These are phyloP conservation scores for Bombyx mandarina DNA, from an alignment of 1,140 invertebrate genomes.

Conservation along the genomic window DNA sequence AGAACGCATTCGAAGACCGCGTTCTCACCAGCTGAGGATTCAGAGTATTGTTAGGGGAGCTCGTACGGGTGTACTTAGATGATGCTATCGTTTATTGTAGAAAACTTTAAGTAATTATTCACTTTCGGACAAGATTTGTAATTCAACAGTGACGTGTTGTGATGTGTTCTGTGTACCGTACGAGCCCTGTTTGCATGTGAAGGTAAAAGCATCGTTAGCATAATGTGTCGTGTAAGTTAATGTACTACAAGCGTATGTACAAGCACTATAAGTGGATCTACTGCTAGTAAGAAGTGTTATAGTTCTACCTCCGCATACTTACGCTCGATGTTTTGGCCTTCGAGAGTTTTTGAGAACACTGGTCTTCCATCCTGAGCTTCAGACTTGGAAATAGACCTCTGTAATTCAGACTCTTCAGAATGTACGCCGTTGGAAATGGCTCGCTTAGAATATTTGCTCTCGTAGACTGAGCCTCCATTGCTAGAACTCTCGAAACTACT, in stretches of 20 bases:
- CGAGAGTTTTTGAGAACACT: constrained; percentile 79
- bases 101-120: neutral
- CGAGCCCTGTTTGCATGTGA: constrained; percentile 23
- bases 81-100: constrained; percentile 1
- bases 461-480: constrained; percentile 40
- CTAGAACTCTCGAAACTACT: constrained; percentile 56
- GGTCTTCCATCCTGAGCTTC: constrained; percentile 73
- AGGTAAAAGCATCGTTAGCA: constrained; percentile 31
- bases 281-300: constrained; percentile 31
- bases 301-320: constrained; percentile 64
- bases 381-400: constrained; percentile 40
- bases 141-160: constrained; percentile 33
- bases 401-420: constrained; percentile 29
- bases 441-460: constrained; percentile 44
- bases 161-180: constrained; percentile 20
- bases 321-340: constrained; percentile 84
- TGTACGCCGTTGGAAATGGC: constrained; percentile 41
- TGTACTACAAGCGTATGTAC: constrained; percentile 62
- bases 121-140: neutral
- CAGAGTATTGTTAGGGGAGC: constrained; percentile 38
- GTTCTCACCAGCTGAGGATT: constrained; percentile 84
- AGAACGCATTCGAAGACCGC: constrained; percentile 88
- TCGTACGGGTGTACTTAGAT: constrained; percentile 29
- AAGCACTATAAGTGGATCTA: constrained; percentile 54
- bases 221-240: constrained; percentile 59